A percentile compares a stretch with the other conserved stretches of the same genome.
These are phyloP conservation scores for Heterodera filipjevi DNA, from an alignment of 2,888 invertebrate species.

Conservation along the genomic window DNA sequence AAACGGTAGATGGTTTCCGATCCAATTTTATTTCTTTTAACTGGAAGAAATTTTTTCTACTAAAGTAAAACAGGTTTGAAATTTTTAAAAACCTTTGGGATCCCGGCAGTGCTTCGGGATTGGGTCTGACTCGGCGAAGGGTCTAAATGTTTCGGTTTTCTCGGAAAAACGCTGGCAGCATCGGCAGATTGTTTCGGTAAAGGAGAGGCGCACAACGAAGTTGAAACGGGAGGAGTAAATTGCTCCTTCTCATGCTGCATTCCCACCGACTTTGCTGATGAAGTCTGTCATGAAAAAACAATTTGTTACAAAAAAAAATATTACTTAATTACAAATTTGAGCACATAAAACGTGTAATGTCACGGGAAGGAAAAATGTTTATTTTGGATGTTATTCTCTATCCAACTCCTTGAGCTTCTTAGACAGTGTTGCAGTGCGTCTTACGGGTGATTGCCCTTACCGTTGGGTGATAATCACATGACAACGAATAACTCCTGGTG, in stretches of 20 bases:
- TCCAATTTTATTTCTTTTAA: constrained; percentile 10
- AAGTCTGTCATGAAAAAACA: background rate
- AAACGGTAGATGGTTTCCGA: background rate
- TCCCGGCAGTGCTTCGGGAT: background rate
- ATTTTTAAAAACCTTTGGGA: background rate
- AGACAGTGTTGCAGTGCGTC: background rate
- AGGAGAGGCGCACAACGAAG: background rate
- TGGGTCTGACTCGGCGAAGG: background rate
- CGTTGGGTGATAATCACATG: background rate
- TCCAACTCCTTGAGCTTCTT: too few relatives aligned
- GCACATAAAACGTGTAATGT: too few relatives aligned
- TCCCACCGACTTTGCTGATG: background rate
- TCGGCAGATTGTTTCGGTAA: background rate
- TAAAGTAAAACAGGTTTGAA: background rate
- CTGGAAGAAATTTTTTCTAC: background rate
- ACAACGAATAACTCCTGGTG: background rate
- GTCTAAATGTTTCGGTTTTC: background rate
- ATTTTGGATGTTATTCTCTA: too few relatives aligned
- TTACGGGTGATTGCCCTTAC: background rate
- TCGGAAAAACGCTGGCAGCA: background rate
- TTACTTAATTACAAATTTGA: too few relatives aligned
- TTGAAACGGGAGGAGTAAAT: background rate
- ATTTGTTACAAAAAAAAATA: too few relatives aligned
- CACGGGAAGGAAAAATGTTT: too few relatives aligned
- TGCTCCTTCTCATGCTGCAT: background rate